Conservation (phyloP, 2,113 vertebrate species). For the Delphinapterus leucas region DNA sequence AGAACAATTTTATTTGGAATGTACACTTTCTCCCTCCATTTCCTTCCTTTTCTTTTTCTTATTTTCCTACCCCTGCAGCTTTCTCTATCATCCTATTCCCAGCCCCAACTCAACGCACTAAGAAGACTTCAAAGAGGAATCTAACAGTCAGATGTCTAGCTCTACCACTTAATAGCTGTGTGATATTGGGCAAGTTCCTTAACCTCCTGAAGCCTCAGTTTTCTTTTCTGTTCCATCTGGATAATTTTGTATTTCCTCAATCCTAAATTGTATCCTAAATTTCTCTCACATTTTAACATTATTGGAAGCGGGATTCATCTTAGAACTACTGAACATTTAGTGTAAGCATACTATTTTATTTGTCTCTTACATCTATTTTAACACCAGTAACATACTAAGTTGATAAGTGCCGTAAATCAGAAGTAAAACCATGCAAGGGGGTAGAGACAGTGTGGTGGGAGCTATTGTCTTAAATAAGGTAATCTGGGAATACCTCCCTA, state of each 20-base stretch:
- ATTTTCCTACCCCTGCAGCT: not conserved
- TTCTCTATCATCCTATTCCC: not conserved
- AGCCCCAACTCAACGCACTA: not conserved
- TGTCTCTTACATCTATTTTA: not conserved
- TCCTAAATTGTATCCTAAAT: not conserved
- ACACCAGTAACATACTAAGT: not conserved
- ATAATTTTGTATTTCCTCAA: not conserved
- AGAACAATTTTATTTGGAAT: not conserved
- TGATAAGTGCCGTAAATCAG: not conserved
- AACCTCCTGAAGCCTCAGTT: not conserved
- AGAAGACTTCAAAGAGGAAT: not conserved
- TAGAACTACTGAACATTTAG: not conserved
- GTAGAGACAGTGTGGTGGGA: accelerated
- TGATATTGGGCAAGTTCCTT: not conserved
- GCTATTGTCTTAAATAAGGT: not conserved
- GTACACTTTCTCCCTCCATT: not conserved
- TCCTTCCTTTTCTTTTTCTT: not conserved
- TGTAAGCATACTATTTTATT: not conserved
- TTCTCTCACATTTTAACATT: not conserved
- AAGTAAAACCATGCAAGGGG: not conserved
- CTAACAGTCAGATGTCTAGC: not conserved
- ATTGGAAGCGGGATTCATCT: not conserved
- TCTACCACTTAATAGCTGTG: not conserved
- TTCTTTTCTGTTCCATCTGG: not conserved
- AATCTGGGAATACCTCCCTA: not conserved